Evolutionary conservation across 2,797 vertebrate species (phyloP).

Genomic region (Amphiprion clarkii): DNA sequence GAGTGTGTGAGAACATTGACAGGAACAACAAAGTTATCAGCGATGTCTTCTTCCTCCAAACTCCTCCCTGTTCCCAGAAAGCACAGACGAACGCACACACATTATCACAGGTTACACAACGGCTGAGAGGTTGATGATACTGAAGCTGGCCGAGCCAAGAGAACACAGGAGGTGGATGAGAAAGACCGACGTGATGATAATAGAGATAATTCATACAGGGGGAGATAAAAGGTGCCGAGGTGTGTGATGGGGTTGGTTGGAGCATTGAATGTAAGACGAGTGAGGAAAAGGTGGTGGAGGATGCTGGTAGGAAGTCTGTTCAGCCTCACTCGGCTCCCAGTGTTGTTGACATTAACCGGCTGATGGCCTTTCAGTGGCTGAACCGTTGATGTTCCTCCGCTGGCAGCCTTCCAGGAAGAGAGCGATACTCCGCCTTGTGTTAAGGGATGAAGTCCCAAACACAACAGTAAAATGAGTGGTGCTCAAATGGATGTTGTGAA

Average conservation of each 20-base stretch:
- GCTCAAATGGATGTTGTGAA: not conserved
- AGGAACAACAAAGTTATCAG: conserved; percentile 72
- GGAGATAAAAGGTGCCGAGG: conserved; percentile 29
- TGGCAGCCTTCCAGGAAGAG: conserved; percentile 61
- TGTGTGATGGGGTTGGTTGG: conserved; percentile 11
- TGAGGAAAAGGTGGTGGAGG: conserved; percentile 29
- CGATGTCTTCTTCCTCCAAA: conserved; percentile 67
- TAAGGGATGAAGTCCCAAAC: conserved; percentile 35
- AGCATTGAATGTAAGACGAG: not conserved
- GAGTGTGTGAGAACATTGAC: conserved; percentile 54
- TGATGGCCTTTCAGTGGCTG: conserved; percentile 53
- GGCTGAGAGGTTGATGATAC: conserved; percentile 39
- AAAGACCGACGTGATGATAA: conserved; percentile 10
- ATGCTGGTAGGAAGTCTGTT: conserved; percentile 68
- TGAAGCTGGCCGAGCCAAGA: conserved; percentile 25
- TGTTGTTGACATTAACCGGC: conserved; percentile 73
- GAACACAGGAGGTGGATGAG: conserved; percentile 38
- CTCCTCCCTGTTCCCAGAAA: conserved; percentile 69
- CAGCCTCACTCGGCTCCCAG: conserved; percentile 52
- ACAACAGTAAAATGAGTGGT: conserved; percentile 1
- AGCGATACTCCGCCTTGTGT: conserved; percentile 36
- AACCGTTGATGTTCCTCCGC: conserved; percentile 46
- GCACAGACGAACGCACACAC: conserved; percentile 21
- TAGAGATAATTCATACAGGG: conserved; percentile 34
- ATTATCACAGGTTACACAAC: conserved; percentile 60